Conservation (phyloP, 2,113 vertebrate genomes). For the Columba janthina region DNA sequence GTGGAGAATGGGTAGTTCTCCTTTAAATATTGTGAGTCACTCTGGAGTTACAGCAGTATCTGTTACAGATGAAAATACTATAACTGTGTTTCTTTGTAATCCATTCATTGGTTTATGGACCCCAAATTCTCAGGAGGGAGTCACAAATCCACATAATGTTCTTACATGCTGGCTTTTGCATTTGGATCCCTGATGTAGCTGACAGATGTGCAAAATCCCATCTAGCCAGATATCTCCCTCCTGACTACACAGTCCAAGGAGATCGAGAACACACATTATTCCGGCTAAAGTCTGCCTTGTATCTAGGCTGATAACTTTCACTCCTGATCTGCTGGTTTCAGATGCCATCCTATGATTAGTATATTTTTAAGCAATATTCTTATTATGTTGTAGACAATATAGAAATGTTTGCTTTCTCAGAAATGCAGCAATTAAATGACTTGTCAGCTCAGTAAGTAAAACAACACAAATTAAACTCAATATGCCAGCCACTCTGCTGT, state of each 20-base stretch:
- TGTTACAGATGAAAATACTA: constrained; percentile 43
- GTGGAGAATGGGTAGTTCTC: not conserved
- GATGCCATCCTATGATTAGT: not conserved
- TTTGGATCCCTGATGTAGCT: constrained; percentile 62
- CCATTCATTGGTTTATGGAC: constrained; percentile 51
- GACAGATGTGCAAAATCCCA: constrained; percentile 67
- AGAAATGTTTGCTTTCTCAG: not conserved
- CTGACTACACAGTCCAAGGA: not conserved
- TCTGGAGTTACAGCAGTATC: not conserved
- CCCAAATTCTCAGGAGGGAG: constrained; percentile 38
- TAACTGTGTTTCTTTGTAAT: constrained; percentile 44
- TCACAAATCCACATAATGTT: constrained; percentile 63
- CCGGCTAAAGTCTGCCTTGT: not conserved
- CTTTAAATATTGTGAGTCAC: not conserved
- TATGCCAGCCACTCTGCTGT: not conserved
- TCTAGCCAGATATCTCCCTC: constrained; percentile 50
- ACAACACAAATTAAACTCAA: not conserved
- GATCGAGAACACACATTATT: not conserved
- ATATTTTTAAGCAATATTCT: not conserved
- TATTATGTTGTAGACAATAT: not conserved
- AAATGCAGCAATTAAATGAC: not conserved
- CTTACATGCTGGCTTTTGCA: constrained; percentile 49
- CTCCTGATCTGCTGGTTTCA: not conserved
- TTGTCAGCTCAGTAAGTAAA: not conserved
- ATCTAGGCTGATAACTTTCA: not conserved